Conservation (phyloP, 2,797 vertebrate genomes). For the Podargus strigoides region DNA sequence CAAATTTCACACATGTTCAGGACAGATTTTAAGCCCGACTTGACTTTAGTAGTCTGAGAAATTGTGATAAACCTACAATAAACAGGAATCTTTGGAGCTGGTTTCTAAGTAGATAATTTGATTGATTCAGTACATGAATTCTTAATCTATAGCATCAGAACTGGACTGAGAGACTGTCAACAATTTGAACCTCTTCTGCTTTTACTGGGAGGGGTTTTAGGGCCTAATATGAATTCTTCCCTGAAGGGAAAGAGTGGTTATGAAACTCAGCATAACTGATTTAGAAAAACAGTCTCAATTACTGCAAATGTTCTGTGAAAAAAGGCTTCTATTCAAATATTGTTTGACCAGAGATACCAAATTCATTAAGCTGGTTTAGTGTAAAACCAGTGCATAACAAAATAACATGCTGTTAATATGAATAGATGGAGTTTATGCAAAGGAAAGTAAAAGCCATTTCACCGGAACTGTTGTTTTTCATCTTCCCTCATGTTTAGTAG, state of each 20-base stretch:
- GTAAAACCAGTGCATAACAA: neutral
- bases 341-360: neutral
- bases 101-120: neutral
- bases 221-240: neutral
- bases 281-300: neutral
- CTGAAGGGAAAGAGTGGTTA: neutral
- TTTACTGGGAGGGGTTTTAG: neutral
- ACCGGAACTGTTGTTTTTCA: neutral
- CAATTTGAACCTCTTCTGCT: neutral
- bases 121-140: neutral
- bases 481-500: neutral
- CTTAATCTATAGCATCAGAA: neutral
- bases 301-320: neutral
- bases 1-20: neutral
- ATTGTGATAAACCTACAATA: neutral
- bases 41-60: slow-evolving; percentile 14
- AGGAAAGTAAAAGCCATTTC: neutral
- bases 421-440: neutral
- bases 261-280: neutral
- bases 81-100: neutral
- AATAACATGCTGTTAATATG: neutral
- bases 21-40: slow-evolving; percentile 19
- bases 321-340: neutral
- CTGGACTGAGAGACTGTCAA: neutral
- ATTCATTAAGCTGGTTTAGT: neutral